phyloP scores from a whole-genome alignment of 2,888 invertebrate genomes.

The Andricus curvator region DNA sequence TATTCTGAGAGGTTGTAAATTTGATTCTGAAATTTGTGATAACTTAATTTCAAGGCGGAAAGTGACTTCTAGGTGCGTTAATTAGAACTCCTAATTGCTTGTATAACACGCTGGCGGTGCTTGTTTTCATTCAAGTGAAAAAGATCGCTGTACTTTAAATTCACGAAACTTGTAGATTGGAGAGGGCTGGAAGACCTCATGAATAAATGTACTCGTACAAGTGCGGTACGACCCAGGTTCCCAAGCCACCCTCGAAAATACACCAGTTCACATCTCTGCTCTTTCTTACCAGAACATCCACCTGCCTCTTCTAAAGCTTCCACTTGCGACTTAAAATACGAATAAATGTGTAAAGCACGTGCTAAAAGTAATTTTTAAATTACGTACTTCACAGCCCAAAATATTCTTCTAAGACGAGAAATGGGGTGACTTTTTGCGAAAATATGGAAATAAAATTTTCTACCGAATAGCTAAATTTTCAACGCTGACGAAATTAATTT shows the following conservation, averaged over 20 bases:
- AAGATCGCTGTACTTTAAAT: constrained; percentile 34
- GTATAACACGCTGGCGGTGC: constrained; percentile 28
- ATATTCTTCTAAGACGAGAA: too few relatives aligned
- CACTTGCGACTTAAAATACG: background rate
- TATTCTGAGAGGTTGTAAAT: background rate
- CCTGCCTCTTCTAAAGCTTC: background rate
- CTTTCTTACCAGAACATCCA: constrained; percentile 8
- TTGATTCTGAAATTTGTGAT: constrained; percentile 8
- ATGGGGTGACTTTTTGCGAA: too few relatives aligned
- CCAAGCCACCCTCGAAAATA: background rate
- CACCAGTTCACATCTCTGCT: constrained; percentile 15
- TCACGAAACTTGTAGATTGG: constrained; percentile 33
- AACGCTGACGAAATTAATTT: too few relatives aligned
- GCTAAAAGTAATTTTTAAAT: background rate
- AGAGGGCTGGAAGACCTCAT: constrained; percentile 48
- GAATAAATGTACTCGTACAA: constrained; percentile 58
- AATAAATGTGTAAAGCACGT: too few relatives aligned
- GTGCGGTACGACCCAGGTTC: constrained; percentile 15
- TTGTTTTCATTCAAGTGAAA: constrained; percentile 31
- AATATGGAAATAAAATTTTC: too few relatives aligned
- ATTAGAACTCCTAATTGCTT: constrained; percentile 30
- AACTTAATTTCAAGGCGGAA: constrained; percentile 10
- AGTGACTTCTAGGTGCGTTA: constrained; percentile 15
- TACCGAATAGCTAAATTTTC: too few relatives aligned
- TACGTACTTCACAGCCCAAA: too few relatives aligned